Evolutionary conservation across 2,888 invertebrate genomes (phyloP), one percentile per base, ranked within the genome.

Genomic region (Hoplodrina ambigua): DNA sequence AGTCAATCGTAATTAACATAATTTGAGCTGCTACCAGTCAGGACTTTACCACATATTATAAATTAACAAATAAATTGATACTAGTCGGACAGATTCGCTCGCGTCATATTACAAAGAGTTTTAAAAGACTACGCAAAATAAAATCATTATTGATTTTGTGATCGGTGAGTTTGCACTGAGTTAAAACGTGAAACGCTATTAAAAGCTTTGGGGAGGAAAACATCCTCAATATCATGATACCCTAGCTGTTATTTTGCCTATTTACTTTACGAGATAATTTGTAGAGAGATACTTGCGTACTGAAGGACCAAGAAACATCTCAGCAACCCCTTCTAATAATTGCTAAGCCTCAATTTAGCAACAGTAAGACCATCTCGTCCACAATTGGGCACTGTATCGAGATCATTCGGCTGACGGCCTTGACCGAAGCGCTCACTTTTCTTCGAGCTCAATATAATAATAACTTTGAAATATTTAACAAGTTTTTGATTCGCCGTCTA

Each of bases 351-450:
- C 25, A 63, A 70, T 72, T 57, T 49, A 52, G 58, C 46, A 77
- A 63, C 15, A 70, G 15, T 25, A 17, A 53, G 64, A 55, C 44
- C 65, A 78, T 81, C 61, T 68, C 44, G 53, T 60, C 49, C 65
- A 71, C 69, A 76, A 65, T 73, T 73, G 69, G 63, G 55, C 56
- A 44, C 66, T 44, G 57, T 60, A 82, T 72, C 59, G 72, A 79
- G 80, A 72, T 64, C 80, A 84, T 56, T 76, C 55, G 68, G 72
- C 50, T 56, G 62, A 25, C 82, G 80, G 68, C 82, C 82, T 84
- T 83, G 84, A 83, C 84, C 82, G 71, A 19, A 56, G 65, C 78
- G 63, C 78, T 81, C 63, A 77, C 78, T 81, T 78, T 81, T 64
- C 66, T 64, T 55, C 49, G 46, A 61, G 53, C 52, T 25, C 55